A percentile compares a stretch with the other conserved stretches of the same genome.
Evolutionary conservation across 2,113 vertebrate species (phyloP).

Genomic region (Muntiacus reevesi): DNA sequence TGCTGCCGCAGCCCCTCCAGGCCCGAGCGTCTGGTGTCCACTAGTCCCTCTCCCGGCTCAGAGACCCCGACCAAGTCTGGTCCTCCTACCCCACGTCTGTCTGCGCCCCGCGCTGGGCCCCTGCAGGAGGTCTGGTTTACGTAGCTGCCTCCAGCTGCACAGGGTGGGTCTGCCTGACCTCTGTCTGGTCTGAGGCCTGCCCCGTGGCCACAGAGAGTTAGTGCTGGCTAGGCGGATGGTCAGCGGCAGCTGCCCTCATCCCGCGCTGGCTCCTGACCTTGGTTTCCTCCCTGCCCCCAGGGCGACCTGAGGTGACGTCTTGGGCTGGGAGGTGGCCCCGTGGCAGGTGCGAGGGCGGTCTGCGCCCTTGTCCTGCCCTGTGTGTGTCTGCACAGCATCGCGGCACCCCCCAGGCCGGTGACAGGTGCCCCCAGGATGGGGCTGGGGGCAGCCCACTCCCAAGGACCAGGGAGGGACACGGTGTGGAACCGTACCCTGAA

Average conservation of each 20-base stretch:
- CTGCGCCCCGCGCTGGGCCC: neutral
- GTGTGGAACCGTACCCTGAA: neutral
- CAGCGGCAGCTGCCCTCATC: neutral
- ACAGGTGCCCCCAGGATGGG: neutral
- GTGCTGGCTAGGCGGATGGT: neutral
- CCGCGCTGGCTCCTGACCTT: neutral
- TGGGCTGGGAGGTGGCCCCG: neutral
- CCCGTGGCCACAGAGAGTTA: accelerated
- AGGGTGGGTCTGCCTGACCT: neutral
- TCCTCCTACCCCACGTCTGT: neutral
- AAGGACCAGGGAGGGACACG: neutral
- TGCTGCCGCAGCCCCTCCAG: neutral
- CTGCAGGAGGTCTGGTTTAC: neutral
- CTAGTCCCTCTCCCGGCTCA: neutral
- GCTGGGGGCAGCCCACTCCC: neutral
- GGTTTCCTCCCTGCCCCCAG: neutral
- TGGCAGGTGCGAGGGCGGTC: neutral
- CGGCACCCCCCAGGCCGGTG: neutral
- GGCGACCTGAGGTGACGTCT: neutral
- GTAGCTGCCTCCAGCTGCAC: neutral
- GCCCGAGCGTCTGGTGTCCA: neutral
- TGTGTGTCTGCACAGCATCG: neutral
- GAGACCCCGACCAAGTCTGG: neutral
- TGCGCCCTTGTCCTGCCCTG: neutral
- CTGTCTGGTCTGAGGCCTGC: neutral